These are phyloP conservation scores for Prolemur simus DNA, from an alignment of 2,113 vertebrate genomes.

Conservation along the genomic window DNA sequence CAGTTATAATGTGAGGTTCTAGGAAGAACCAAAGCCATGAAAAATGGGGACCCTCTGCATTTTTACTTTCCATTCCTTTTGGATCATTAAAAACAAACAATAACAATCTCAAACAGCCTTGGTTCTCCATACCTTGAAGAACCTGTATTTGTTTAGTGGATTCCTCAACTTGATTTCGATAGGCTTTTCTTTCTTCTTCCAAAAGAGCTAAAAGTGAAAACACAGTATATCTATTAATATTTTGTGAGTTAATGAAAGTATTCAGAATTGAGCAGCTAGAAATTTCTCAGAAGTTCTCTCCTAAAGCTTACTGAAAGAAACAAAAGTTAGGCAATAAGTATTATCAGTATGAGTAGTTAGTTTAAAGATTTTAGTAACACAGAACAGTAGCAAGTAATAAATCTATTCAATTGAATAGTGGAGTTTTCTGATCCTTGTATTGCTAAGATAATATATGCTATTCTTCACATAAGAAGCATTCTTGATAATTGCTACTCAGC, in stretches of 20 bases:
- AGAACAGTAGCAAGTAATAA: slow-evolving; percentile 68
- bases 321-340: slow-evolving; percentile 56
- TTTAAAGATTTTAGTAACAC: slow-evolving; percentile 75
- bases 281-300: slow-evolving; percentile 60
- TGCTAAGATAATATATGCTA: slow-evolving; percentile 32
- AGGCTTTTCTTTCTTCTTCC: slow-evolving; percentile 95
- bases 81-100: background rate
- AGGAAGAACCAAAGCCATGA: background rate
- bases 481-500: slow-evolving; percentile 33
- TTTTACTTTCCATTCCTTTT: background rate
- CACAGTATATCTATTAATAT: slow-evolving; percentile 31
- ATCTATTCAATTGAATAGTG: slow-evolving; percentile 40
- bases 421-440: slow-evolving; percentile 38
- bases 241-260: slow-evolving; percentile 47
- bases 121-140: slow-evolving; percentile 91
- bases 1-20: background rate
- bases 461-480: slow-evolving; percentile 37
- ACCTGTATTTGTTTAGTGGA: slow-evolving; percentile 96
- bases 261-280: slow-evolving; percentile 19
- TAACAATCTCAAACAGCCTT: background rate
- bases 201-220: slow-evolving; percentile 89
- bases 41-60: background rate
- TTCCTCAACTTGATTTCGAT: slow-evolving; percentile 92
- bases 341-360: slow-evolving; percentile 73
- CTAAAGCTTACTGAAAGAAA: slow-evolving; percentile 60